Conservation (phyloP, 2,113 vertebrate genomes). For the Melanerpes aurifrons region DNA sequence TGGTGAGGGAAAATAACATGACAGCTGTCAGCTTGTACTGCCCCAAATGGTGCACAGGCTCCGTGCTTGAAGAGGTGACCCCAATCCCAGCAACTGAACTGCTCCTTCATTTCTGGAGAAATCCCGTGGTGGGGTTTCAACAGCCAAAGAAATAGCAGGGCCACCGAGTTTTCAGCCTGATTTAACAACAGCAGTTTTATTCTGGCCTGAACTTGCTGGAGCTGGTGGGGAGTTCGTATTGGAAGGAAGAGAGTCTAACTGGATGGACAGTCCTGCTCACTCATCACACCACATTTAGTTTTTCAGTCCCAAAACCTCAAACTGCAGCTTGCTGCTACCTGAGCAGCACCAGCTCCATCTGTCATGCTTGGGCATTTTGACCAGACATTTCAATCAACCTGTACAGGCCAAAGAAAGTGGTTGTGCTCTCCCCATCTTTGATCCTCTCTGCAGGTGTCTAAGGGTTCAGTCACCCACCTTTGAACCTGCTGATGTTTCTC, state of each 20-base stretch:
- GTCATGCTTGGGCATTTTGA: neutral
- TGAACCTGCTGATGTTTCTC: neutral
- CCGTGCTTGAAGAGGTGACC: neutral
- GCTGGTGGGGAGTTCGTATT: neutral
- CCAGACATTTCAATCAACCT: neutral
- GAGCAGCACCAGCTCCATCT: neutral
- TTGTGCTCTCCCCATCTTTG: neutral
- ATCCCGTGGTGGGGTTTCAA: neutral
- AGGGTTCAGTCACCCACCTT: neutral
- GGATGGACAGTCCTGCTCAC: neutral
- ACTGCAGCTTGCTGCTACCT: neutral
- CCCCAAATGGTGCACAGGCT: neutral
- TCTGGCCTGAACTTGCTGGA: neutral
- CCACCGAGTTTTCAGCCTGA: neutral
- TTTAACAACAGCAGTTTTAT: neutral
- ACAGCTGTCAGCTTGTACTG: neutral
- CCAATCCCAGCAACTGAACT: neutral
- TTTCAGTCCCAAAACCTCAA: neutral
- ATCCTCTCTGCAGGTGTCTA: neutral
- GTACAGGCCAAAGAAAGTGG: neutral
- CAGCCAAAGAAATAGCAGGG: neutral
- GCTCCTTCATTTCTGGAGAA: neutral
- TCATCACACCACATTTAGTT: fast-evolving
- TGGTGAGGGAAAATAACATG: neutral
- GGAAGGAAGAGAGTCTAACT: neutral